A percentile compares a stretch with the other conserved stretches of the same genome.
Conservation (phyloP, 2,113 vertebrate genomes). For the Felis chaus region DNA sequence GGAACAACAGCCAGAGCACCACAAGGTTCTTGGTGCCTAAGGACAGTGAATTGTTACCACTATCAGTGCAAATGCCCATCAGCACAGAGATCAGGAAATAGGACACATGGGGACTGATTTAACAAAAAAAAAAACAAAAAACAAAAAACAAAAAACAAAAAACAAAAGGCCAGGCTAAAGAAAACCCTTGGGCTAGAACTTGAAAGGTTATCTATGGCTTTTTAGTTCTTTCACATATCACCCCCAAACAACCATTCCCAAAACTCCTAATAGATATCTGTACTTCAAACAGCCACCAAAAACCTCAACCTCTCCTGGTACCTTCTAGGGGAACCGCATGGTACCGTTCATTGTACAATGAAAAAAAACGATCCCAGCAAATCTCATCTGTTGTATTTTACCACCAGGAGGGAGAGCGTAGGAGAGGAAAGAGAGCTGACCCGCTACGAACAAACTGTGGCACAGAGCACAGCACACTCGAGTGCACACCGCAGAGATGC, state of each 20-base stretch:
- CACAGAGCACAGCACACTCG: fast-evolving
- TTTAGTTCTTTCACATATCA: neutral
- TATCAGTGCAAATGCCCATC: fast-evolving
- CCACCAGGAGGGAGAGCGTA: neutral
- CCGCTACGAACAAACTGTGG: fast-evolving
- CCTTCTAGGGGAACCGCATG: neutral
- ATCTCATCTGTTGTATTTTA: fast-evolving
- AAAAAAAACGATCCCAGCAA: neutral
- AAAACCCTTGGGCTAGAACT: neutral
- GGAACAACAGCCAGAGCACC: no score
- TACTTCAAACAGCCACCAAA: neutral
- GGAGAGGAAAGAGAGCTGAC: fast-evolving
- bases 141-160: neutral
- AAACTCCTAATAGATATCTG: neutral
- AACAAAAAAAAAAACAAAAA: no score
- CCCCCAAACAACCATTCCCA: neutral
- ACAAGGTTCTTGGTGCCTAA: neutral
- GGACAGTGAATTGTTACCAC: fast-evolving
- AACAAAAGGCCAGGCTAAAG: neutral
- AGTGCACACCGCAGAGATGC: fast-evolving
- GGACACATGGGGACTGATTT: neutral
- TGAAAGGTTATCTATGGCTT: neutral
- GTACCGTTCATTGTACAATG: neutral
- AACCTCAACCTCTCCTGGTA: neutral
- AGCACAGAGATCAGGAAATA: neutral